Conservation (phyloP, 2,113 vertebrate genomes). For the Donacobius atricapilla region DNA sequence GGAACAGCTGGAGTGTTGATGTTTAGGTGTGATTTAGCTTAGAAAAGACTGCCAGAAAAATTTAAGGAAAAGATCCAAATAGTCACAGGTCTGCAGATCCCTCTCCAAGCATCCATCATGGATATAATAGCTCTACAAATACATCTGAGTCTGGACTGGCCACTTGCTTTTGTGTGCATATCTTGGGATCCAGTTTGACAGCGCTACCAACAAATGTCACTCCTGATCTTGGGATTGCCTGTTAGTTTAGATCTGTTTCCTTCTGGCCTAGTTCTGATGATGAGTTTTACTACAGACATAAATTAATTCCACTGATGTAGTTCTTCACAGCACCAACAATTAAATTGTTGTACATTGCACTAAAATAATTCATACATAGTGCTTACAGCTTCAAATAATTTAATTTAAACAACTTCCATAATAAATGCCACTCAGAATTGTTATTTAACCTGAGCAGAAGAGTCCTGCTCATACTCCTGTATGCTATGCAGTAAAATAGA, state of each 20-base stretch:
- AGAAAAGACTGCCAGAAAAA: constrained; percentile 1
- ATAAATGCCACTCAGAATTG: not conserved
- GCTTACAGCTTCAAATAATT: not conserved
- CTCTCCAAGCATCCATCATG: not conserved
- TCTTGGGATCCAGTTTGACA: constrained; percentile 28
- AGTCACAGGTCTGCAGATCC: not conserved
- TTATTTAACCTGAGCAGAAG: not conserved
- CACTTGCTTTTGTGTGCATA: not conserved
- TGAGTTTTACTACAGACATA: not conserved
- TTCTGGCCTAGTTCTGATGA: constrained; percentile 30
- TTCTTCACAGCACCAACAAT: not conserved
- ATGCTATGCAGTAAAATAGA: not conserved
- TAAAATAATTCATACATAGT: not conserved
- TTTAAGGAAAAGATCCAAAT: not conserved
- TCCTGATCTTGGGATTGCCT: not conserved
- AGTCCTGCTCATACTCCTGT: not conserved
- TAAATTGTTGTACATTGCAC: not conserved
- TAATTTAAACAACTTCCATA: not conserved
- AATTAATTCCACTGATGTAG: not conserved
- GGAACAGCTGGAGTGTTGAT: not conserved
- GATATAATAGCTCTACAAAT: not conserved
- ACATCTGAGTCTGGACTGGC: not conserved
- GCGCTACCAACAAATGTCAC: constrained; percentile 36
- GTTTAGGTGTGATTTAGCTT: not conserved
- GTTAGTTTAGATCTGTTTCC: constrained; percentile 21